Base-by-base conservation (phyloP, 2,888 invertebrate species). In the Parasteatoda lunata region DNA sequence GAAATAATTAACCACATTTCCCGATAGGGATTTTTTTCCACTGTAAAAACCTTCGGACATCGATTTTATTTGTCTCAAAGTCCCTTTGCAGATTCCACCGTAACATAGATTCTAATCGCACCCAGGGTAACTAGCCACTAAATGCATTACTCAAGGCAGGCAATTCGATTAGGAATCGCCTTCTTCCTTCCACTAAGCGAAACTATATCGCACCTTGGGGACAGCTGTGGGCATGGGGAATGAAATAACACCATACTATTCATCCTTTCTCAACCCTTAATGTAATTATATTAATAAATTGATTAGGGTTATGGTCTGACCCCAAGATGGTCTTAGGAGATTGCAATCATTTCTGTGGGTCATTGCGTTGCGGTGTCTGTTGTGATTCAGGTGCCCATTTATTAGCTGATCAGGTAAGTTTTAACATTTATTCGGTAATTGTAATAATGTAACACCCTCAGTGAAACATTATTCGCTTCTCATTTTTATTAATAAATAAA, bases 231-330 rank as follows among this genome's bases (percentile, higher is more conserved):
- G 68, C 65, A 13, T 11, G 59, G 30, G 47, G 68, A 66, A 81
- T 73, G 54, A 68, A 66, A 75, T 81, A 75, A 69, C 81, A 73
- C 48, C 81, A 59, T 75, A 49, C 65, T 75, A 81, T 81, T 81
- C 73, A 81, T 81, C 81, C 68, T 59, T 54, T 59, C 66, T 59
- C 59, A 59, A 30, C 75, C 75, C 75, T 49, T 75, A 75, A 81
- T 73, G 68, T 81, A 81, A 81, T 81, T 81, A 81, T 81, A 75
- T 81, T 81, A 81, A 81, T 81, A 81, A 81, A 81, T 81, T 81
- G 81, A 81, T 81, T 81, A 81, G 47, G 69, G 13, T 68, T 75
- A 75, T 76, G 75, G 54, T 66, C 81, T 65, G 45, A 66, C 47
- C 59, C 69, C 78, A 4, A 13, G 9, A 9, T 7, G 59, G n/a